Conservation (phyloP, 2,113 vertebrate species). For the Rhineura floridana region DNA sequence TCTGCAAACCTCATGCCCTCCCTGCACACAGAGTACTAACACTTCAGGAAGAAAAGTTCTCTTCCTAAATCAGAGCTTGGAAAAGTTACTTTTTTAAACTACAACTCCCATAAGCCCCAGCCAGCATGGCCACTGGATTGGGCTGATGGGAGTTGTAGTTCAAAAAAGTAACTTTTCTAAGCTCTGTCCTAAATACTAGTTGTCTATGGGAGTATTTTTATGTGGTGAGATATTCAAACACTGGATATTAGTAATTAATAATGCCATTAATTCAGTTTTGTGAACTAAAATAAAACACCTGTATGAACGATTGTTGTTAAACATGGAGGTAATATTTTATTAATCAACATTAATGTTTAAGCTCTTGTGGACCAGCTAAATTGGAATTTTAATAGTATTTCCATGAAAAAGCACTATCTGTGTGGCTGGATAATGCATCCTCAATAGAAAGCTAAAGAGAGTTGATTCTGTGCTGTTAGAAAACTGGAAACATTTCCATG, state of each 20-base stretch:
- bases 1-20: too few relatives aligned
- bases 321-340: not conserved
- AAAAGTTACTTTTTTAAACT: too few relatives aligned
- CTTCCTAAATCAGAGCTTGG: too few relatives aligned
- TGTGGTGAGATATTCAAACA: too few relatives aligned
- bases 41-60: not conserved
- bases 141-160: too few relatives aligned
- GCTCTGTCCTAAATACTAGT: too few relatives aligned
- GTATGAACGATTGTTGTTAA: not conserved
- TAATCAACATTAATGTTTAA: not conserved
- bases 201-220: not conserved
- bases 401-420: not conserved
- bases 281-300: not conserved
- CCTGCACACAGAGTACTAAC: too few relatives aligned
- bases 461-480: not conserved
- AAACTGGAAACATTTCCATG: conserved; percentile 2
- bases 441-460: not conserved
- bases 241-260: not conserved
- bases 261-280: not conserved
- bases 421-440: not conserved
- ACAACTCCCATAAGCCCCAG: too few relatives aligned
- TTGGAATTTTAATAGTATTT: not conserved
- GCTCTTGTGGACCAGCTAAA: not conserved
- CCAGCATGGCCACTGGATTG: too few relatives aligned
- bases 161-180: too few relatives aligned